phyloP scores from a whole-genome alignment of 2,797 vertebrate genomes.

The Geotria australis region DNA sequence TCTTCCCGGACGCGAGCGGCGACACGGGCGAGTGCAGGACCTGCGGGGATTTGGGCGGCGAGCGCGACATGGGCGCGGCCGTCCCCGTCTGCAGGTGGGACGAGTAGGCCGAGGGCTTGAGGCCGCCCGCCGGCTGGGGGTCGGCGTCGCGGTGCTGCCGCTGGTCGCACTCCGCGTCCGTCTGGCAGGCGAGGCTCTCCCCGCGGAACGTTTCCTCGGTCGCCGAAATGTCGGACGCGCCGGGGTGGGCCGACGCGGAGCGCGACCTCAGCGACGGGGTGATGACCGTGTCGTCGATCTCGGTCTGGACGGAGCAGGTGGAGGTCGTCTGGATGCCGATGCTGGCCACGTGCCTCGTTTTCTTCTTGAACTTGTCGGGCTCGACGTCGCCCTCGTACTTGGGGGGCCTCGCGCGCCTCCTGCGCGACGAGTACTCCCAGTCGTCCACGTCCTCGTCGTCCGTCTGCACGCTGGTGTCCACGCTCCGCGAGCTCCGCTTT shows the following conservation, averaged over 20 bases:
- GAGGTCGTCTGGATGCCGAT: constrained; percentile 90
- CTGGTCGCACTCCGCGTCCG: constrained; percentile 52
- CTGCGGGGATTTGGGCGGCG: constrained; percentile 61
- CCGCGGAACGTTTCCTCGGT: constrained; percentile 68
- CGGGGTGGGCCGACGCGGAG: constrained; percentile 70
- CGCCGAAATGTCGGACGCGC: constrained; percentile 75
- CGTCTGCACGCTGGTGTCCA: constrained; percentile 68
- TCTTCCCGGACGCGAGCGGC: constrained; percentile 55
- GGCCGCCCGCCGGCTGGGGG: constrained; percentile 7
- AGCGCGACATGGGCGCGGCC: constrained; percentile 25
- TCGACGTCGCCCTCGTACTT: constrained; percentile 22
- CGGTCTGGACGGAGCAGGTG: constrained; percentile 94
- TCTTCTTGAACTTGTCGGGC: constrained; percentile 30
- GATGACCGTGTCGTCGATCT: constrained; percentile 63
- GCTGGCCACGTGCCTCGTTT: constrained; percentile 23
- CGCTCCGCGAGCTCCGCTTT: constrained; percentile 42
- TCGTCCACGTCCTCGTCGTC: constrained; percentile 94
- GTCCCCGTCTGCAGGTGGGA: constrained; percentile 49
- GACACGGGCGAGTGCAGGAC: constrained; percentile 61
- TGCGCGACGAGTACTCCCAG: constrained; percentile 23
- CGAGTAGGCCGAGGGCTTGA: constrained; percentile 47
- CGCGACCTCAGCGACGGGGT: constrained; percentile 41
- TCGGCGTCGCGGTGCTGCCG: constrained; percentile 17
- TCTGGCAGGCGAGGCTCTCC: constrained; percentile 73
- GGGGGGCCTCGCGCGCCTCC: constrained; percentile 40